phyloP scores from a whole-genome alignment of 64 coral and sea anemone species.

The Pocillopora verrucosa region DNA sequence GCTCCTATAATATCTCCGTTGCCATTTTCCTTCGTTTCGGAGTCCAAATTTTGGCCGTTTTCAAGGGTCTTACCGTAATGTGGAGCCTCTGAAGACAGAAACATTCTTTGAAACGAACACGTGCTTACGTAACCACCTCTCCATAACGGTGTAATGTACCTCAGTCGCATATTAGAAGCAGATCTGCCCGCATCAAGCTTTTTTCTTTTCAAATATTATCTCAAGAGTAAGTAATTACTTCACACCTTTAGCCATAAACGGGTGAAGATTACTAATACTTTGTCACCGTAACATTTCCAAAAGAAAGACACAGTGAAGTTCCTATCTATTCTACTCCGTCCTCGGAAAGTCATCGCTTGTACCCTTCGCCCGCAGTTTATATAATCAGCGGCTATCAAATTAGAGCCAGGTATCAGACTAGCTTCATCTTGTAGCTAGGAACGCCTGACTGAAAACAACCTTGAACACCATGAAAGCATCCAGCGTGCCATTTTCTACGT shows the following conservation, averaged over 20 bases:
- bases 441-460: slow-evolving; percentile 22
- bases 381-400: neutral
- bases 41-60: neutral
- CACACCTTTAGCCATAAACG: too few species aligned
- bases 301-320: neutral
- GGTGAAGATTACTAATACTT: too few species aligned
- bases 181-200: too few species aligned
- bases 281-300: neutral
- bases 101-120: neutral
- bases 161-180: neutral
- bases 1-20: neutral
- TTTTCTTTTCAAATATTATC: too few species aligned
- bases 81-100: neutral
- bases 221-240: too few species aligned
- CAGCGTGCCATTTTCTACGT: slow-evolving; percentile 51
- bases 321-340: neutral
- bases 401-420: neutral
- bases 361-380: neutral
- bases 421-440: neutral
- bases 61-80: neutral
- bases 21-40: slow-evolving; percentile 1
- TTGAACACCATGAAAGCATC: slow-evolving; percentile 65
- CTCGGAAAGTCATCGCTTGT: neutral
- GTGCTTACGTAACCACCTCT: neutral
- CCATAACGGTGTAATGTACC: neutral